Base-by-base conservation (phyloP, 2,888 invertebrate species). In the Scaptomyza caliginosa region DNA sequence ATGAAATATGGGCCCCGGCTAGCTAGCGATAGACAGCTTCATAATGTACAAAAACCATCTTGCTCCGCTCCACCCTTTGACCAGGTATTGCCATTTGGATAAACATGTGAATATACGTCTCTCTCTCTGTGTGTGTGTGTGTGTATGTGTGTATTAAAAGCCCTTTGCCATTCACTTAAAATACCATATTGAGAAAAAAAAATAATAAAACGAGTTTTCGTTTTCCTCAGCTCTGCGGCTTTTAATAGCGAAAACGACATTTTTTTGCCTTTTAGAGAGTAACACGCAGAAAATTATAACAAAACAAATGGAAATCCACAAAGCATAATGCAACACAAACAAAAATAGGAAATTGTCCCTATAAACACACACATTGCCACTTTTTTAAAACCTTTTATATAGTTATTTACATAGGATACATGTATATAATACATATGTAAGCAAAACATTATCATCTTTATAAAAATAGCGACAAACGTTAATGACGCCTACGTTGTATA, bases 141-240 rank as follows among this genome's bases (percentile, higher is more conserved):
- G n/a, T 13, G 24, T 52, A 4, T 17, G 8, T 52, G 23, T 52
- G 45, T 17, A 23, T 54, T 39, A 40, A 51, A 77, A 84, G 84
- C 84, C 80, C 80, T 81, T 80, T 80, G 77, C 77, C 84, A 84
- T 84, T 84, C 67, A 80, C 77, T 86, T 86, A 63, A 74, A 83
- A 79, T 83, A 67, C 67, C 83, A 75, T 79, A 78, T 78, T 40
- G 48, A 63, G 45, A 51, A 42, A 19, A 24, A 39, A 19, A 26
- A 51, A 38, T 7, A 46, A 48, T 4, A 26, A 7, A 80, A 80
- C 86, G 50, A 80, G 79, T 80, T 80, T 82, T 78, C 48, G 84
- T 81, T 81, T 81, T 74, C 57, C 65, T 52, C 52, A 58, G 58
- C 48, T 48, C 16, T 43, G 48, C 48, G 42, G 46, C 64, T 77